These are phyloP conservation scores for Daboia siamensis DNA, from an alignment of 2,113 vertebrate species.

Conservation along the genomic window DNA sequence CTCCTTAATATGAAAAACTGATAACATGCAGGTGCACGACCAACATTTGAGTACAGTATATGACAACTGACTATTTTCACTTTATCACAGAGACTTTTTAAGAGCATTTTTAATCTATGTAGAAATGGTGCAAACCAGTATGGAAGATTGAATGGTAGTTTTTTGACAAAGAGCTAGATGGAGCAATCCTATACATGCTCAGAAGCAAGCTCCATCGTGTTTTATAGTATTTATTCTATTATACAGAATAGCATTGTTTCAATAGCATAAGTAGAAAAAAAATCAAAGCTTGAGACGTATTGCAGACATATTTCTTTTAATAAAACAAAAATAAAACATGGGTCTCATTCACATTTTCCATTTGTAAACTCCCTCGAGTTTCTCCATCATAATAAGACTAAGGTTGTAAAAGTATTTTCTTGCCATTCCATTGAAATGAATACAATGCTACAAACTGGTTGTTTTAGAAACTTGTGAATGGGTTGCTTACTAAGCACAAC, in stretches of 20 bases:
- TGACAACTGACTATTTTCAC: not conserved
- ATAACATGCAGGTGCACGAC: not conserved
- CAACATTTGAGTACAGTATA: slow-evolving; percentile 10
- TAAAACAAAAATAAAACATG: not conserved
- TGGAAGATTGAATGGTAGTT: not conserved
- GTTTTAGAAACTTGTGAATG: not conserved
- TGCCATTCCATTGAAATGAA: not conserved
- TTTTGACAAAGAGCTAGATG: not conserved
- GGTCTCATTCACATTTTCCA: not conserved
- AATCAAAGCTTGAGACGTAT: not conserved
- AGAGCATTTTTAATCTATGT: not conserved
- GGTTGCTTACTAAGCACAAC: not conserved
- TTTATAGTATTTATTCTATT: not conserved
- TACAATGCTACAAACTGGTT: not conserved
- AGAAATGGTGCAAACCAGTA: not conserved
- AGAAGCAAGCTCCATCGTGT: not conserved
- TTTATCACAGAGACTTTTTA: not conserved
- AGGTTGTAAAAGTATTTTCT: not conserved
- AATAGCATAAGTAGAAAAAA: not conserved
- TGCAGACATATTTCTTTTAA: not conserved
- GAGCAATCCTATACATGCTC: not conserved
- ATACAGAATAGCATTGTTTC: not conserved
- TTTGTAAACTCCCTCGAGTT: slow-evolving; percentile 9
- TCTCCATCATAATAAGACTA: slow-evolving; percentile 9
- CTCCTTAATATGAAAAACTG: not conserved